A percentile compares a stretch with the other conserved stretches of the same genome.
Conservation (phyloP, 2,113 vertebrate species). For the Mastomys natalensis region DNA sequence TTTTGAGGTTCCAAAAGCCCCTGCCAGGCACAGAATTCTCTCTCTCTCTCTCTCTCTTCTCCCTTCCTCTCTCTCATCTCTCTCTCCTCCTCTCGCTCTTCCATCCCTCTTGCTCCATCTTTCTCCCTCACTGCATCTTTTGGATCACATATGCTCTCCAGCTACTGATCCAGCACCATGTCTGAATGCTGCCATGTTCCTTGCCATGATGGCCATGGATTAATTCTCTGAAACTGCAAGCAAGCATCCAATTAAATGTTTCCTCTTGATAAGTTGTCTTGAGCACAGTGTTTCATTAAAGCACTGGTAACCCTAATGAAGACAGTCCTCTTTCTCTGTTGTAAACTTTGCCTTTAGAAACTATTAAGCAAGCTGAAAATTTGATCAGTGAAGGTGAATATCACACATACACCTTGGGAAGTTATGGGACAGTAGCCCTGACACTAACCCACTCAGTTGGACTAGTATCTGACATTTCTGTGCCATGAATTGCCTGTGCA, state of each 20-base stretch:
- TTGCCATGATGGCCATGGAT: background rate
- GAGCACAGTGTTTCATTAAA: background rate
- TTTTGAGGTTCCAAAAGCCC: background rate
- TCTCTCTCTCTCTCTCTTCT: background rate
- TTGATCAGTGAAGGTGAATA: background rate
- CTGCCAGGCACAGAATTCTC: background rate
- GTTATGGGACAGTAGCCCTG: background rate
- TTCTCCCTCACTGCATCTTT: background rate
- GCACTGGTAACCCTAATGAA: background rate
- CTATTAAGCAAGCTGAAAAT: background rate
- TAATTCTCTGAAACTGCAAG: background rate
- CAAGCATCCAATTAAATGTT: background rate
- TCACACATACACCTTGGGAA: background rate
- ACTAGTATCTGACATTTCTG: too few species aligned
- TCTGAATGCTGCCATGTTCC: background rate
- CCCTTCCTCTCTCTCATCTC: accelerated
- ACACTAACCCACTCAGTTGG: background rate
- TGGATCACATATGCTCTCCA: background rate
- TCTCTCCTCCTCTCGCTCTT: accelerated
- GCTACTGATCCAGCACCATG: background rate
- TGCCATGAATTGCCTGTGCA: background rate
- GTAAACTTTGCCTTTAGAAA: background rate
- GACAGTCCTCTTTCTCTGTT: background rate
- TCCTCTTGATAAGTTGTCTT: background rate
- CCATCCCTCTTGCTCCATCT: too few species aligned